phyloP scores from a whole-genome alignment of 2,113 vertebrate species.

The Mesoclemmys tuberculata region DNA sequence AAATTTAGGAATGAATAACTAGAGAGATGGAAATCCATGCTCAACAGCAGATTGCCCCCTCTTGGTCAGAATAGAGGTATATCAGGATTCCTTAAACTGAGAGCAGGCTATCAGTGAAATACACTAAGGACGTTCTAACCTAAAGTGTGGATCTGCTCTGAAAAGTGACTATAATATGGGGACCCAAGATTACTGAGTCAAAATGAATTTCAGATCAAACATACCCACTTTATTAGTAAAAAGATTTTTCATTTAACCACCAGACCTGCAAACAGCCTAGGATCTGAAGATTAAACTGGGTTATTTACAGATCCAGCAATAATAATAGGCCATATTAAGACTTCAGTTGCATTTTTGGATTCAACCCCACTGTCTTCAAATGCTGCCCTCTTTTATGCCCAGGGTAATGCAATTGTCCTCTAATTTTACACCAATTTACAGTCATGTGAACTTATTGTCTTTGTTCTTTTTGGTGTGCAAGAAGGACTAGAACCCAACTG shows the following conservation, averaged over 20 bases:
- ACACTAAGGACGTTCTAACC: background rate
- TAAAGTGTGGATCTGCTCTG: background rate
- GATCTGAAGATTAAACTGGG: background rate
- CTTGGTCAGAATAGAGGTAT: background rate
- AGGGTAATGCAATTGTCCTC: fast-evolving
- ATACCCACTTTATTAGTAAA: background rate
- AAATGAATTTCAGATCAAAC: background rate
- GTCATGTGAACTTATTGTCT: background rate
- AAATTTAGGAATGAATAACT: background rate
- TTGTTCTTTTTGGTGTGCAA: fast-evolving
- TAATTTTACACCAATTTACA: fast-evolving
- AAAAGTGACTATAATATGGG: background rate
- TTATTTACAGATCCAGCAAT: background rate
- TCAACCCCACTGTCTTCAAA: background rate
- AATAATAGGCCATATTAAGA: background rate
- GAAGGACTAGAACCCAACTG: background rate
- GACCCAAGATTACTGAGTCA: background rate
- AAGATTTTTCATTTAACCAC: background rate
- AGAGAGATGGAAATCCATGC: background rate
- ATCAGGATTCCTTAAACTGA: background rate
- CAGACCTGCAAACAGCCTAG: background rate
- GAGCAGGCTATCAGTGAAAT: background rate
- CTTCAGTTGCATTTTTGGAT: fast-evolving
- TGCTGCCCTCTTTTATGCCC: background rate
- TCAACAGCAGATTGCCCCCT: background rate